A percentile compares a stretch with the other conserved stretches of the same genome.
Evolutionary conservation across 2,888 invertebrate genomes (phyloP).

Genomic region (Eurytoma californica): DNA sequence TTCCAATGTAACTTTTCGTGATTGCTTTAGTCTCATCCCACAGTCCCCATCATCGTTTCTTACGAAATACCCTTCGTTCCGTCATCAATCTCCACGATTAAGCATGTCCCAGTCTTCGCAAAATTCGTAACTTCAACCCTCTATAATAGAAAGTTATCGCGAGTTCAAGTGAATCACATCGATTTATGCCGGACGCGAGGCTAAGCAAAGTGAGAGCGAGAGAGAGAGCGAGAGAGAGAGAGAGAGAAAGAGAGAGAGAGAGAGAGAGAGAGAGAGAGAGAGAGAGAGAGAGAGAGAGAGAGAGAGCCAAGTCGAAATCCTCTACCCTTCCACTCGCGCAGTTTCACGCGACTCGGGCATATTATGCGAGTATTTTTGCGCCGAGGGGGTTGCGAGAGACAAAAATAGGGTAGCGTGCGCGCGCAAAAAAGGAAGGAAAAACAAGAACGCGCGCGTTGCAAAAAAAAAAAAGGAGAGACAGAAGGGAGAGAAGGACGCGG

Average conservation of each 20-base stretch:
- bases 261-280: not conserved
- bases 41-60: no score
- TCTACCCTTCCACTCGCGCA: slow-evolving; percentile 23
- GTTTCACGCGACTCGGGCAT: slow-evolving; percentile 49
- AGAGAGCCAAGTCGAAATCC: not conserved
- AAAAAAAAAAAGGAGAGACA: slow-evolving; percentile 56
- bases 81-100: no score
- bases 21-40: no score
- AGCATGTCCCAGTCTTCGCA: no score
- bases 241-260: not conserved
- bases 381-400: slow-evolving; percentile 17
- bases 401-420: slow-evolving; percentile 42
- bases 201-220: not conserved
- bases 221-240: not conserved
- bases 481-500: slow-evolving; percentile 37
- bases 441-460: slow-evolving; percentile 49
- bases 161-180: not conserved
- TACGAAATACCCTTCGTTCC: no score
- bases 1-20: no score
- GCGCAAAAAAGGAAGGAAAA: slow-evolving; percentile 47
- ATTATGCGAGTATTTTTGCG: slow-evolving; percentile 18
- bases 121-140: no score
- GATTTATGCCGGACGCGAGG: not conserved
- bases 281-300: not conserved
- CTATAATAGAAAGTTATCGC: not conserved